phyloP scores from a whole-genome alignment of 1,140 invertebrate species.

The Camponotus vicinus region DNA sequence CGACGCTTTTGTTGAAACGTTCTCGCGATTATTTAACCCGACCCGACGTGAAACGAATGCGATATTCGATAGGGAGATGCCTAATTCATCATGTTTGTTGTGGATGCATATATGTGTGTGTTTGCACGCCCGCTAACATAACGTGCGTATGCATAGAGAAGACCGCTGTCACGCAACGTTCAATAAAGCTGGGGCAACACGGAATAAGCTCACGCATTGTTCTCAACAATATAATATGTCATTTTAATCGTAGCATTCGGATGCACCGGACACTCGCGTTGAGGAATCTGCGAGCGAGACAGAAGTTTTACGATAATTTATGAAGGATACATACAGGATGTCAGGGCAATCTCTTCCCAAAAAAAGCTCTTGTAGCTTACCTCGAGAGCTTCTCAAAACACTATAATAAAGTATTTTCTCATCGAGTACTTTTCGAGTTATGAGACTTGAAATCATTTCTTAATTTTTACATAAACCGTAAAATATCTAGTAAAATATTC shows the following conservation, averaged over 20 bases:
- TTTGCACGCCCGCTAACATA: background rate
- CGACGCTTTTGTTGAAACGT: constrained; percentile 23
- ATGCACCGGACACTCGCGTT: background rate
- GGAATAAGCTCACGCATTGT: constrained; percentile 42
- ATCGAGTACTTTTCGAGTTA: too few relatives aligned
- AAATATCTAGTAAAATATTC: too few relatives aligned
- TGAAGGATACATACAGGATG: background rate
- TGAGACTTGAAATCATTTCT: too few relatives aligned
- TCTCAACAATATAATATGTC: constrained; percentile 54
- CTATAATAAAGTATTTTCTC: too few relatives aligned
- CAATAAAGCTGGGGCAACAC: constrained; percentile 41
- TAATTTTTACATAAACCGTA: too few relatives aligned
- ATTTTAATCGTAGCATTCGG: constrained; percentile 34
- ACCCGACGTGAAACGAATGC: constrained; percentile 7
- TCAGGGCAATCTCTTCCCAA: too few relatives aligned
- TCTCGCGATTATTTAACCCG: constrained; percentile 33
- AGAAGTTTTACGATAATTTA: constrained; percentile 20
- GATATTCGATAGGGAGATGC: constrained; percentile 26
- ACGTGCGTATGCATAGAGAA: background rate
- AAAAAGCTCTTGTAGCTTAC: too few relatives aligned
- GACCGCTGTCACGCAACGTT: constrained; percentile 40
- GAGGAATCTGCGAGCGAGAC: constrained; percentile 11
- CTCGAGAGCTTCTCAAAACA: too few relatives aligned
- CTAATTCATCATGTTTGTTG: constrained; percentile 26
- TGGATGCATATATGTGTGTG: background rate